phyloP scores from a whole-genome alignment of 2,113 vertebrate species.

The Nothocercus julius region DNA sequence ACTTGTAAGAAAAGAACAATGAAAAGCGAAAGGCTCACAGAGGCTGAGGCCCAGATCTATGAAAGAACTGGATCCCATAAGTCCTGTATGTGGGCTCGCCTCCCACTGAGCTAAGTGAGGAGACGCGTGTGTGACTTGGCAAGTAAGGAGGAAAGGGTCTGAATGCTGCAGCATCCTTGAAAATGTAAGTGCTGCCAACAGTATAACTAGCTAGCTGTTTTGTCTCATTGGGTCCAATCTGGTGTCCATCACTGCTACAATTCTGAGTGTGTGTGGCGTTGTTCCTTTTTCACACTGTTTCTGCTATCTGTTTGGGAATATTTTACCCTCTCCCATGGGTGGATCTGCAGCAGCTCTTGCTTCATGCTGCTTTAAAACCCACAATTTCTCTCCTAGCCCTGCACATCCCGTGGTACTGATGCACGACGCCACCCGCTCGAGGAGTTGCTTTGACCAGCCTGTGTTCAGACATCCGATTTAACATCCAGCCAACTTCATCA shows the following conservation, averaged over 20 bases:
- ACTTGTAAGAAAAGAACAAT: not conserved
- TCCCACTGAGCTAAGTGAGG: not conserved
- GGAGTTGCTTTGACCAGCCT: not conserved
- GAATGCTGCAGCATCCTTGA: not conserved
- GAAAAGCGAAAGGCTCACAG: not conserved
- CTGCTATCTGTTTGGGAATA: not conserved
- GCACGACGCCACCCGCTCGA: not conserved
- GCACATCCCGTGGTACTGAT: rapidly evolving
- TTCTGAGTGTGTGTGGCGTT: not conserved
- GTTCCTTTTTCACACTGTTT: not conserved
- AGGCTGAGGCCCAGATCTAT: not conserved
- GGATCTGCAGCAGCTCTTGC: not conserved
- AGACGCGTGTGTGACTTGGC: not conserved
- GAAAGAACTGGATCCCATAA: not conserved
- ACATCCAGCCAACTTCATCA: not conserved
- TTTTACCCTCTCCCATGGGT: not conserved
- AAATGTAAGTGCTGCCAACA: not conserved
- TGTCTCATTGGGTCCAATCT: not conserved
- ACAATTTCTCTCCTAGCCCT: not conserved
- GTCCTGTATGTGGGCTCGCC: not conserved
- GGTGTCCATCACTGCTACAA: not conserved
- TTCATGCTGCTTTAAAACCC: not conserved
- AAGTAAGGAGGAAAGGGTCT: not conserved
- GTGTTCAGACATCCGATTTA: not conserved
- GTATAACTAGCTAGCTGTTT: not conserved